Conservation (phyloP, 2,888 invertebrate species). For the Mythimna albipuncta region DNA sequence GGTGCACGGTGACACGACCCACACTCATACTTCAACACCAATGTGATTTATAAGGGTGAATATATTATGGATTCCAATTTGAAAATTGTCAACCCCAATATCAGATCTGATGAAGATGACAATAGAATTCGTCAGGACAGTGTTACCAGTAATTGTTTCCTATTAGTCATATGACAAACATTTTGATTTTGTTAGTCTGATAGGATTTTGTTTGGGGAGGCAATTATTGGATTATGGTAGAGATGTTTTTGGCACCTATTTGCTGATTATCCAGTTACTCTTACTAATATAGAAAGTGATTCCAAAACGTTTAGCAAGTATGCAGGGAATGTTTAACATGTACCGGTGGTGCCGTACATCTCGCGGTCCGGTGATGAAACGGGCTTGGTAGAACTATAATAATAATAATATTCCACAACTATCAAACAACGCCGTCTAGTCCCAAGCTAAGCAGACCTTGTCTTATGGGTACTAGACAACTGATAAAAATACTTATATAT, state of each 20-base stretch:
- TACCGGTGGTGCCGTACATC: too few relatives aligned
- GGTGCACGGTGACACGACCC: conserved; percentile 43
- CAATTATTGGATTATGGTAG: conserved; percentile 54
- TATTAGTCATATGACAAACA: conserved; percentile 82
- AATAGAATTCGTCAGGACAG: conserved; percentile 83
- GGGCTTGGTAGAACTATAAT: too few relatives aligned
- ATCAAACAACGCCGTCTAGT: too few relatives aligned
- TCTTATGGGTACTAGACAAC: too few relatives aligned
- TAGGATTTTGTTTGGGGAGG: conserved; percentile 50
- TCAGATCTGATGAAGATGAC: conserved; percentile 78
- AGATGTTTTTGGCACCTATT: not conserved
- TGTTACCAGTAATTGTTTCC: conserved; percentile 84
- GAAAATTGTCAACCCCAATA: conserved; percentile 88
- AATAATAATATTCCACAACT: too few relatives aligned
- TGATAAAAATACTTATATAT: too few relatives aligned
- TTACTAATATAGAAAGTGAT: too few relatives aligned
- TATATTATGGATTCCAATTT: conserved; percentile 87
- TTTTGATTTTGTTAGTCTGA: conserved; percentile 56
- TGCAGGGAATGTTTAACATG: too few relatives aligned
- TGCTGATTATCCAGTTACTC: too few relatives aligned
- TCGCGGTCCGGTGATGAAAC: too few relatives aligned
- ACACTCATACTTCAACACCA: conserved; percentile 38
- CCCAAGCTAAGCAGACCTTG: too few relatives aligned
- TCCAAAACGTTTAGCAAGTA: too few relatives aligned
- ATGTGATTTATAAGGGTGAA: conserved; percentile 80